These are phyloP conservation scores for Acanthopagrus latus DNA, from an alignment of 2,797 vertebrate species.

Conservation along the genomic window DNA sequence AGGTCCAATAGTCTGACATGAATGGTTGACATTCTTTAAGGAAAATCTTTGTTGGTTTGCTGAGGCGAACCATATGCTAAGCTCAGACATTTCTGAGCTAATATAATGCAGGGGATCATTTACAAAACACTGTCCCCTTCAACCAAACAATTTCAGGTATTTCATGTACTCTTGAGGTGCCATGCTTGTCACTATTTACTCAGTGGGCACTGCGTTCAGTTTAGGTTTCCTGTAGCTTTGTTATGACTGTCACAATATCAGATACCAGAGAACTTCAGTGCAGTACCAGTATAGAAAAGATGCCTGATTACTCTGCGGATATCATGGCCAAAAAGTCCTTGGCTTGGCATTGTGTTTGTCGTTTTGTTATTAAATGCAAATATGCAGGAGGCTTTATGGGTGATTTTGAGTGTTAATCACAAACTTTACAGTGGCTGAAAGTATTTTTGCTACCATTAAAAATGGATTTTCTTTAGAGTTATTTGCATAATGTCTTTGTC, in stretches of 20 bases:
- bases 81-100: background rate
- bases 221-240: constrained; percentile 12
- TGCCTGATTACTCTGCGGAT: no score
- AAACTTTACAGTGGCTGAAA: background rate
- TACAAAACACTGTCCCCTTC: background rate
- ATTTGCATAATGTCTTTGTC: background rate
- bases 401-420: constrained; percentile 22
- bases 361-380: no score
- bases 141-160: background rate
- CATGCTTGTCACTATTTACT: constrained; percentile 13
- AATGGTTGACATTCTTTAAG: background rate
- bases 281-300: no score
- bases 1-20: background rate
- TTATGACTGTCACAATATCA: no score
- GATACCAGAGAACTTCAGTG: no score
- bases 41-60: background rate
- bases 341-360: no score
- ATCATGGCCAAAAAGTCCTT: no score
- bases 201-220: background rate
- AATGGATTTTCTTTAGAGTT: background rate
- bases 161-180: background rate
- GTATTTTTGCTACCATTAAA: constrained; percentile 15
- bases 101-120: background rate
- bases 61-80: background rate
- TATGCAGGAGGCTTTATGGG: constrained; percentile 1